Evolutionary conservation across 2,888 invertebrate species (phyloP), one percentile per base, ranked within the genome.

Genomic region (Bombylius major): DNA sequence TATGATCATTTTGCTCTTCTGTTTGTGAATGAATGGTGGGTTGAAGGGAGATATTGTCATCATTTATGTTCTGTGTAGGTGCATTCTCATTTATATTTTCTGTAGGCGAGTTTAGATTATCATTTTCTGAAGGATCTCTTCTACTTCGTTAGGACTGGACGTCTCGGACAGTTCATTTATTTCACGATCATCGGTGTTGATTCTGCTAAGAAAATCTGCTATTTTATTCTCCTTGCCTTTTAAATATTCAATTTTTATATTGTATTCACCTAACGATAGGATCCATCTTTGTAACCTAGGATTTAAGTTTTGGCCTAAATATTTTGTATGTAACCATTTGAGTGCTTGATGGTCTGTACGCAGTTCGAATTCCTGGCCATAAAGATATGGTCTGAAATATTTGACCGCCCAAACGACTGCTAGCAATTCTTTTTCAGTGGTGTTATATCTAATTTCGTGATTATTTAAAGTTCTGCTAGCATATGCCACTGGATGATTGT

Each of bases 131-230:
- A 23, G 23, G 23, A 23, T 23, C 23, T 23, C 23, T 23, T 23
- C 23, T n/a, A n/a, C 23, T 23, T 23, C 23, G 34, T 36, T 36
- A 36, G 4, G 8, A 36, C 34, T 36, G 34, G 34, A 8, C 39
- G 39, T 42, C 11, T 42, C 39, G 39, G 8, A 11, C 8, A 11
- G 39, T 11, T 42, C 39, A 3, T 11, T 42, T 4, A 8, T 42
- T 42, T 42, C 39, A 5, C 5, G 8, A 42, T 11, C 39, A 11
- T 42, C 12, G 11, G 11, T 42, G 1, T 42, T 11, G 5, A 42
- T 11, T 47, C 39, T 53, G 53, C 42, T 56, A 50, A 14, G 50
- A 32, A 12, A 13, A 47, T 51, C 48, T 44, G 34, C 54, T 50
- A 42, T 47, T 46, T 13, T 47, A 54, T 45, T 54, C 42, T 36